Evolutionary conservation across 1,140 invertebrate genomes (phyloP).

Genomic region (Lordiphosa collinella): DNA sequence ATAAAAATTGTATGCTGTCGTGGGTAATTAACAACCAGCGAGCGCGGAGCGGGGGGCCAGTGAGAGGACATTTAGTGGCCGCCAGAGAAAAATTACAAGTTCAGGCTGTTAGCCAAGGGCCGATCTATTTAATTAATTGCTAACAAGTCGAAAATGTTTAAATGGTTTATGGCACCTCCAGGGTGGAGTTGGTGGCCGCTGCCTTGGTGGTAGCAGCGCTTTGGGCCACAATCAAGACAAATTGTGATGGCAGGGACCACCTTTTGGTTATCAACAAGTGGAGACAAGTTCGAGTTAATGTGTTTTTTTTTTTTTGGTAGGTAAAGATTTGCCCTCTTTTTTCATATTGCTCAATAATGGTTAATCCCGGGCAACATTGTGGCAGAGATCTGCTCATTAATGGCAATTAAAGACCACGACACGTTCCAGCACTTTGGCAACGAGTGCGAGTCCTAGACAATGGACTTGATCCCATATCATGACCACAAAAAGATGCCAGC

Average conservation of each 20-base stretch:
- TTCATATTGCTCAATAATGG: no score
- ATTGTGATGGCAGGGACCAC: constrained; percentile 67
- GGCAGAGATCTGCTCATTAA: constrained; percentile 37
- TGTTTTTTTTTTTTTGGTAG: no score
- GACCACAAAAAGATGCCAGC: constrained; percentile 27
- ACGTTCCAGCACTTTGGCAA: constrained; percentile 59
- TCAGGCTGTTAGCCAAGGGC: constrained; percentile 47
- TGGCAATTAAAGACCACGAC: constrained; percentile 59
- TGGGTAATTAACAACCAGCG: constrained; percentile 49
- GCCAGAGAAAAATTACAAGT: constrained; percentile 64
- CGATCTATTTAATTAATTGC: constrained; percentile 77
- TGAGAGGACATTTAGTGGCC: constrained; percentile 34
- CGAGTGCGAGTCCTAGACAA: not conserved
- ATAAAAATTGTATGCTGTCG: constrained; percentile 68
- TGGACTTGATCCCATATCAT: not conserved
- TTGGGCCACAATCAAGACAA: constrained; percentile 61
- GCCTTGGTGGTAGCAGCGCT: constrained; percentile 52
- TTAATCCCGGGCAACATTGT: no score
- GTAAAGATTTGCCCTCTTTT: no score
- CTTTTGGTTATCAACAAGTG: no score
- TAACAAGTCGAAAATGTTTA: constrained; percentile 76
- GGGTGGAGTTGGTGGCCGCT: not conserved
- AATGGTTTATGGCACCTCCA: constrained; percentile 56
- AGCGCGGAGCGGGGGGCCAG: not conserved
- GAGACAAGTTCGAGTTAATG: no score